Conservation (phyloP, 2,113 vertebrate genomes). For the Suricata suricatta region DNA sequence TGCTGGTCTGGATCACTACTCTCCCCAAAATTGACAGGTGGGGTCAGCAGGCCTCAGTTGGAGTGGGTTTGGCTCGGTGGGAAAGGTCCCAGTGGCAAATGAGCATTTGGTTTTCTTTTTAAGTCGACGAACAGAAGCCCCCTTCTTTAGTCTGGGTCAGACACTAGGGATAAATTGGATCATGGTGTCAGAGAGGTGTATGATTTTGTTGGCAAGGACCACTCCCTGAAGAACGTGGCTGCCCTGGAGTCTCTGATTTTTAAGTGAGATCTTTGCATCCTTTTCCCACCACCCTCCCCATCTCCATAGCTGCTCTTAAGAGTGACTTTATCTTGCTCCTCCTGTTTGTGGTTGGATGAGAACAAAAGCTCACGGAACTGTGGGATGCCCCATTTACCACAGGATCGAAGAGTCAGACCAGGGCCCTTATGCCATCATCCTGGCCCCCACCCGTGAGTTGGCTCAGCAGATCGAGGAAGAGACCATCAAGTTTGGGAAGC, state of each 20-base stretch:
- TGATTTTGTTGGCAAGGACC: background rate
- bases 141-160: background rate
- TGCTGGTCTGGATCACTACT: constrained; percentile 98
- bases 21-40: constrained; percentile 98
- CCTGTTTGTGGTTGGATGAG: constrained; percentile 10
- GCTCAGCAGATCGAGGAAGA: constrained; percentile 99
- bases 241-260: background rate
- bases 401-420: constrained; percentile 99
- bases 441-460: constrained; percentile 97
- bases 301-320: background rate
- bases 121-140: background rate
- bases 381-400: constrained; percentile 58
- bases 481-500: constrained; percentile 98
- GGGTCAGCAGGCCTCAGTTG: background rate
- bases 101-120: background rate
- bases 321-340: background rate
- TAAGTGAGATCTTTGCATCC: background rate
- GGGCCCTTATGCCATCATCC: constrained; percentile 97
- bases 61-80: background rate
- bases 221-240: constrained; percentile 20
- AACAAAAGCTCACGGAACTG: constrained; percentile 41
- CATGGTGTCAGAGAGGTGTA: background rate
- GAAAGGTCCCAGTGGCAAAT: background rate
- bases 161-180: constrained; percentile 25
- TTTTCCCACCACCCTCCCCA: background rate